phyloP scores from a whole-genome alignment of 2,113 vertebrate species.

The Hiodon alosoides region DNA sequence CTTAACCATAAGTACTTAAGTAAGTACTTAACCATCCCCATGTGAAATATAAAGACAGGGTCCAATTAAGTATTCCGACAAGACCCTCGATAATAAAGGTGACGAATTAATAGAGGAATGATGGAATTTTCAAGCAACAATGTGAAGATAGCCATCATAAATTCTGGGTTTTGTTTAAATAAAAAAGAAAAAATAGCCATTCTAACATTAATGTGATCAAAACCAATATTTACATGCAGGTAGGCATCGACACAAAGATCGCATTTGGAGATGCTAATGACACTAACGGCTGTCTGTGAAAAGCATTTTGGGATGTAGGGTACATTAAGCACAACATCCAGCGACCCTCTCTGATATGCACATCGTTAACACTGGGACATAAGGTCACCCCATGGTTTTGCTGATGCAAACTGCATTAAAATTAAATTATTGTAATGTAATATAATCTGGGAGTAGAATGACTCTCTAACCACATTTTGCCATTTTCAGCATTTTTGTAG shows the following conservation, averaged over 20 bases:
- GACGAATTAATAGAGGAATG: too few relatives aligned
- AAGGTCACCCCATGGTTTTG: constrained; percentile 2
- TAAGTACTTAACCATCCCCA: background rate
- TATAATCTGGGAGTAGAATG: background rate
- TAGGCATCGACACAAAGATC: background rate
- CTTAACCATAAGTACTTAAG: too few relatives aligned
- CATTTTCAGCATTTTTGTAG: background rate
- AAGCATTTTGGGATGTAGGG: background rate
- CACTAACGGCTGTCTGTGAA: too few relatives aligned
- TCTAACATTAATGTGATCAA: background rate
- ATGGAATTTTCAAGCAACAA: too few relatives aligned
- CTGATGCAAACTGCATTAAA: constrained; percentile 16
- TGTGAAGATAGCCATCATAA: too few relatives aligned
- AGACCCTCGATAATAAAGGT: too few relatives aligned
- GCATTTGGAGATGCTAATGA: too few relatives aligned
- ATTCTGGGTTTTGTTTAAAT: too few relatives aligned
- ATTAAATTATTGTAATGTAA: constrained; percentile 18
- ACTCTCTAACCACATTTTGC: background rate
- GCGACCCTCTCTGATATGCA: background rate
- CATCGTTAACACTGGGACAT: constrained; percentile 1
- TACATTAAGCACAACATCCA: background rate
- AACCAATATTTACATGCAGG: background rate
- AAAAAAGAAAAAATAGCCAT: background rate
- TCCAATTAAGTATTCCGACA: background rate
- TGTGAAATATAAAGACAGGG: background rate